These are phyloP conservation scores for Calephelis perditalis DNA, from an alignment of 2,888 invertebrate species.

Conservation along the genomic window DNA sequence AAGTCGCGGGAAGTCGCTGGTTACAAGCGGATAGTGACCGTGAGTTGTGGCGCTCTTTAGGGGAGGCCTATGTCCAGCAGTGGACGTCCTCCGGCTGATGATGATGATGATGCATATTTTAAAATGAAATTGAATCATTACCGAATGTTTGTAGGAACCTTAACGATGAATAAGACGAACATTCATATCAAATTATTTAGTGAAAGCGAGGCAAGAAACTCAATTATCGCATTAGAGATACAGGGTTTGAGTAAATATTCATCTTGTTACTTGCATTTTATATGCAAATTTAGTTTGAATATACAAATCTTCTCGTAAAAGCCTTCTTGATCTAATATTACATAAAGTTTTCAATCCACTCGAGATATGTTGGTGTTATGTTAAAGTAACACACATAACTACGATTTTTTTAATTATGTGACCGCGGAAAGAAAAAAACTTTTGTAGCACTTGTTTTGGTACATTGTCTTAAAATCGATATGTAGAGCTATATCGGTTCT, in stretches of 20 bases:
- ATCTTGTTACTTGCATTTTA: conserved; percentile 12
- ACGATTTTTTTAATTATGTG: no score
- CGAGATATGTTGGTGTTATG: no score
- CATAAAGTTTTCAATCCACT: not conserved
- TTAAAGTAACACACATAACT: no score
- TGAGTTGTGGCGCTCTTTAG: no score
- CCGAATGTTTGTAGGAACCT: not conserved
- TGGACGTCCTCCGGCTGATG: no score
- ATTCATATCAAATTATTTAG: conserved; percentile 3
- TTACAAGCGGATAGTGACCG: no score
- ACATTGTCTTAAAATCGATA: no score
- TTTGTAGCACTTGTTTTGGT: no score
- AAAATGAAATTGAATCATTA: not conserved
- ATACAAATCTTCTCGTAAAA: not conserved
- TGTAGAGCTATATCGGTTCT: no score
- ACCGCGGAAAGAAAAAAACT: no score
- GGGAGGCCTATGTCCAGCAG: no score
- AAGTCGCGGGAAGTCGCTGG: no score
- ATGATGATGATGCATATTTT: not conserved
- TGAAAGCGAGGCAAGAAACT: conserved; percentile 16
- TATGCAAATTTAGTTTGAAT: conserved; percentile 12
- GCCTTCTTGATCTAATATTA: conserved; percentile 15
- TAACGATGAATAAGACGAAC: not conserved
- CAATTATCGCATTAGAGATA: conserved; percentile 15
- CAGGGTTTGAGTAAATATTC: conserved; percentile 13